phyloP scores from a whole-genome alignment of 2,797 vertebrate genomes.

The Lithobates sylvaticus region DNA sequence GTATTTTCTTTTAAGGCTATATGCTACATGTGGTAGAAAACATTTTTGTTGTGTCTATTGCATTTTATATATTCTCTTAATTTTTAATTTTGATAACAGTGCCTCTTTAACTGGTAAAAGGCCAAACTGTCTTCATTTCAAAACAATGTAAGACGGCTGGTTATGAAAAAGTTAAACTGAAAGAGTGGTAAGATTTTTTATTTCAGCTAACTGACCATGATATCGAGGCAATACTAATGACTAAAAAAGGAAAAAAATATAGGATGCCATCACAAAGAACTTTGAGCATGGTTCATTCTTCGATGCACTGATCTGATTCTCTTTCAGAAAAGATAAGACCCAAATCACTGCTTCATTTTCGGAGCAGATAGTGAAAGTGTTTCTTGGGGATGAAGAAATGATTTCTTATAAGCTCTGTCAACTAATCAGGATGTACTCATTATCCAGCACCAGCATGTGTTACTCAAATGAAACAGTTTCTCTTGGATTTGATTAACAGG shows the following conservation, averaged over 20 bases:
- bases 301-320: constrained; percentile 40
- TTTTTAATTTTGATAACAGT: neutral
- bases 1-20: no score
- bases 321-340: constrained; percentile 37
- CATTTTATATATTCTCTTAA: no score
- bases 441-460: constrained; percentile 45
- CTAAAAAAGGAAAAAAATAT: constrained; percentile 15
- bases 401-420: constrained; percentile 37
- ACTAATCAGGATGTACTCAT: constrained; percentile 54
- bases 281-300: constrained; percentile 17
- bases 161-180: neutral
- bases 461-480: constrained; percentile 46
- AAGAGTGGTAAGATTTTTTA: neutral
- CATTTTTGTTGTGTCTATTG: no score
- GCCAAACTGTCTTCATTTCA: neutral
- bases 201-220: neutral
- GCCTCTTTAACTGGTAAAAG: neutral
- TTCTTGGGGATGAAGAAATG: constrained; percentile 38
- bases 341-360: constrained; percentile 40
- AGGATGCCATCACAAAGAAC: neutral
- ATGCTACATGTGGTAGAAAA: no score
- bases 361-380: constrained; percentile 36
- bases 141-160: neutral
- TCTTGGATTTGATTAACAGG: constrained; percentile 40
- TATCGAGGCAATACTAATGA: neutral